Evolutionary conservation across 1,140 invertebrate species (phyloP), one percentile per base, ranked within the genome.

Genomic region (Caenorhabditis briggsae): DNA sequence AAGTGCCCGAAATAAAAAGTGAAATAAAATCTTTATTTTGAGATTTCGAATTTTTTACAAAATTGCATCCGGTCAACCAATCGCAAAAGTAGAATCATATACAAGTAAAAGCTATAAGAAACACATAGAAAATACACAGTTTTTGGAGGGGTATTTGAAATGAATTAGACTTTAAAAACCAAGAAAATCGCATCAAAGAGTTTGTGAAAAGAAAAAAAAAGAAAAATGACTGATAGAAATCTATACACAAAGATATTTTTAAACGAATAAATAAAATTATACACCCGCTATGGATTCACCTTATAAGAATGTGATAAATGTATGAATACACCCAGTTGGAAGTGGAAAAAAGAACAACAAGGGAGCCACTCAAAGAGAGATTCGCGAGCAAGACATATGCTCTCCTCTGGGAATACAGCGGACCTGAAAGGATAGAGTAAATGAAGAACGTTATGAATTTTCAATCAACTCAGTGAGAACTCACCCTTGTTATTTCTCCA

Each of bases 401-500:
- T 85, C 84, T 55, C 46, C 84, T 43, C 16, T 85, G 46, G 53
- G 53, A 50, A 53, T 33, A 58, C 84, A 85, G 9, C 84, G 61
- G 23, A 85, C 84, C 83, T 84, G 59, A n/a, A 84, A 83, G n/a
- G 3, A 82, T n/a, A 8, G n/a, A 46, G 18, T n/a, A 14, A 0
- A 70, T 70, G 41, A 43, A 70, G 33, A 33, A 33, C 33, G 33
- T 70, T n/a, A 23, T 43, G 23, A 11, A 50, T 65, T 12, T 50
- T 50, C 20, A 50, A 50, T 12, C 3, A 46, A 46, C 33, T 48
- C 33, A 33, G 3, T 3, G 33, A 33, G 65, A 20, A 65, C 18
- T 33, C 16, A 84, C 83, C 84, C 56, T 70, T 2, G 84, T 85
- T n/a, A 85, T 85, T 18, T 78, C 65, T 53, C 84, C 84, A 5